Evolutionary conservation across 2,888 invertebrate genomes (phyloP).

Genomic region (Actias luna): DNA sequence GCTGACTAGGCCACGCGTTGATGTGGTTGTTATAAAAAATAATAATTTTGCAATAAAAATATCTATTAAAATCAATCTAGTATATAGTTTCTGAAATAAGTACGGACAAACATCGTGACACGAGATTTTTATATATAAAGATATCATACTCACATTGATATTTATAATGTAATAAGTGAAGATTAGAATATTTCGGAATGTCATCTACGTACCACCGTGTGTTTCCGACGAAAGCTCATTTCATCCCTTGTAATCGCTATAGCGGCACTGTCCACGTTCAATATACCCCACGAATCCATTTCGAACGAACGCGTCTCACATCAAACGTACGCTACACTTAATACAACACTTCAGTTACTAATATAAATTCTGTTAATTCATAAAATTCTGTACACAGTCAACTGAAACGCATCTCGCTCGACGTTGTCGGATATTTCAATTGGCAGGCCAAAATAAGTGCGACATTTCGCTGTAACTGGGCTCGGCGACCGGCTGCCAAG

Average conservation of each 20-base stretch:
- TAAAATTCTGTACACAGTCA: neutral
- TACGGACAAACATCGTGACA: no score
- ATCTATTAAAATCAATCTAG: no score
- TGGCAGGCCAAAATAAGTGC: slow-evolving; percentile 81
- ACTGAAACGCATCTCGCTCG: slow-evolving; percentile 39
- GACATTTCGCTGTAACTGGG: slow-evolving; percentile 80
- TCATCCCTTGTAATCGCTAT: slow-evolving; percentile 88
- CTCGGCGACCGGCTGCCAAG: slow-evolving; percentile 69
- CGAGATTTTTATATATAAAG: no score
- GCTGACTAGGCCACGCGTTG: no score
- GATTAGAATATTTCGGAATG: no score
- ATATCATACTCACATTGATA: no score
- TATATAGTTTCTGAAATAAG: no score
- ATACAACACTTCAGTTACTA: neutral
- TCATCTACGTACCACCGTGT: slow-evolving; percentile 50
- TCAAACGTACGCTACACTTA: neutral
- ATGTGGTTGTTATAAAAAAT: no score
- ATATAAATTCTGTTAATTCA: neutral
- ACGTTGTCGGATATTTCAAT: slow-evolving; percentile 65
- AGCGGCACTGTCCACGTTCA: slow-evolving; percentile 84
- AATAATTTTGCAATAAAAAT: no score
- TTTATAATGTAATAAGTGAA: no score
- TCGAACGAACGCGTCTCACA: neutral
- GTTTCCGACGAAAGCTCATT: slow-evolving; percentile 75
- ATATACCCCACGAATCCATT: slow-evolving; percentile 89